These are phyloP conservation scores for Tipula helvola DNA, from an alignment of 2,888 invertebrate species.

Conservation along the genomic window DNA sequence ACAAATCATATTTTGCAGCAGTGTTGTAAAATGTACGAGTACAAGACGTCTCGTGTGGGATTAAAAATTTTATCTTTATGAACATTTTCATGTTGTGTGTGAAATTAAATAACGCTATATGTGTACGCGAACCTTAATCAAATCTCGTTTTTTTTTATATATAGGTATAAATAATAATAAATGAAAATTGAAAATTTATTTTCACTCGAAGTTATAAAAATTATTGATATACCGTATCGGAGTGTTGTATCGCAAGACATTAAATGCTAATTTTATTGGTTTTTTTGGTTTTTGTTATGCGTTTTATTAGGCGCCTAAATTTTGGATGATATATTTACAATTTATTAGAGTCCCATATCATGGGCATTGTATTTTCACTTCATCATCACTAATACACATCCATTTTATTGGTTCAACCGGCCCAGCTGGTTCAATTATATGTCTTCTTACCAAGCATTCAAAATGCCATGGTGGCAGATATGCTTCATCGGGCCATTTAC, in stretches of 20 bases:
- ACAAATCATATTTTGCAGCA: background rate
- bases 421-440: background rate
- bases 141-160: background rate
- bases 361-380: background rate
- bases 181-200: background rate
- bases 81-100: background rate
- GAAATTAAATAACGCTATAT: background rate
- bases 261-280: background rate
- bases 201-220: background rate
- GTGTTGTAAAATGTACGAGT: background rate
- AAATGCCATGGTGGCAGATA: background rate
- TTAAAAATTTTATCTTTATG: background rate
- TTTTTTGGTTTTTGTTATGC: background rate
- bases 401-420: background rate
- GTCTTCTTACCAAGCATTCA: background rate
- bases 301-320: background rate
- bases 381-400: background rate
- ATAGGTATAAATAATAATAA: background rate
- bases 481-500: conserved; percentile 1
- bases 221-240: background rate
- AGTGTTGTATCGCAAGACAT: background rate
- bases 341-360: background rate
- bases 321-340: background rate
- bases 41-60: background rate
- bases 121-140: background rate